Evolutionary conservation across 2,888 invertebrate species (phyloP).

Genomic region (Drosophila kokeensis): DNA sequence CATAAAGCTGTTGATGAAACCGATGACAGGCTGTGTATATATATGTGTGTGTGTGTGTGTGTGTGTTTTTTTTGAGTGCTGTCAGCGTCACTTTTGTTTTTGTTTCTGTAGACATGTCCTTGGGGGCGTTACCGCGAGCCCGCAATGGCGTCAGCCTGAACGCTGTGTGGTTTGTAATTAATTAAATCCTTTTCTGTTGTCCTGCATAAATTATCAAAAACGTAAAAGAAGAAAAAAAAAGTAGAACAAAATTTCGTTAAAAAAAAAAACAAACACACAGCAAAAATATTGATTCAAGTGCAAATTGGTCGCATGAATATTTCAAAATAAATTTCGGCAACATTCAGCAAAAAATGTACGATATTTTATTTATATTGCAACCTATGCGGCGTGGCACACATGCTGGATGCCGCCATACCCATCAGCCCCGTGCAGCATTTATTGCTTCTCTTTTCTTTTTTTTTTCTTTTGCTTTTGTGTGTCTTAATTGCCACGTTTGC

Average conservation of each 20-base stretch:
- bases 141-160: neutral
- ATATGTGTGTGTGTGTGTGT: slow-evolving; percentile 4
- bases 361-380: slow-evolving; percentile 29
- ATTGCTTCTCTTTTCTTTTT: neutral
- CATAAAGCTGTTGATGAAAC: slow-evolving; percentile 32
- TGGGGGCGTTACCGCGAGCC: neutral
- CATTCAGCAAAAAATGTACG: slow-evolving; percentile 10
- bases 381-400: slow-evolving; percentile 25
- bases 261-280: slow-evolving; percentile 4
- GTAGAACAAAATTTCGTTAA: neutral
- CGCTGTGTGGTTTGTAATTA: slow-evolving; percentile 45
- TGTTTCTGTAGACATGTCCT: slow-evolving; percentile 22
- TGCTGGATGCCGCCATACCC: slow-evolving; percentile 7
- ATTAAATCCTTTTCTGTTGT: slow-evolving; percentile 45
- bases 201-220: slow-evolving; percentile 49
- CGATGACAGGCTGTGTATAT: slow-evolving; percentile 29
- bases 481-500: slow-evolving; percentile 60
- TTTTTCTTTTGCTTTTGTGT: slow-evolving; percentile 8
- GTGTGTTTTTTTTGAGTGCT: slow-evolving; percentile 3
- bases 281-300: slow-evolving; percentile 36
- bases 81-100: slow-evolving; percentile 33
- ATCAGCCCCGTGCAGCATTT: slow-evolving; percentile 6
- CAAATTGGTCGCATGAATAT: slow-evolving; percentile 46
- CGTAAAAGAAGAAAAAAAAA: neutral
- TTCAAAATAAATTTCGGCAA: slow-evolving; percentile 17